phyloP scores from a whole-genome alignment of 2,888 invertebrate genomes.

The Pteria penguin region DNA sequence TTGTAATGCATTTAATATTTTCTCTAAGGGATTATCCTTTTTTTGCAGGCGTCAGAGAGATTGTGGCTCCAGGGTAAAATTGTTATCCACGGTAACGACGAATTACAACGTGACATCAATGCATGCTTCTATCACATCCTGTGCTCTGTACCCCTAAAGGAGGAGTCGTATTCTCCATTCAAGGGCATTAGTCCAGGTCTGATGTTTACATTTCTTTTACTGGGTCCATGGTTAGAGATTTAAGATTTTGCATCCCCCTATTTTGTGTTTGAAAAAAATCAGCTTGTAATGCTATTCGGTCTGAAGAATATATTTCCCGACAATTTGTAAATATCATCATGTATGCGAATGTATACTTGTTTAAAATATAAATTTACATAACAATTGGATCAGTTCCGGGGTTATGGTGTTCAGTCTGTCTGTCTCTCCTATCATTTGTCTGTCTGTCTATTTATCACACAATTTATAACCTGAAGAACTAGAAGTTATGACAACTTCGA shows the following conservation, averaged over 20 bases:
- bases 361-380: too few species aligned
- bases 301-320: too few species aligned
- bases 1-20: neutral
- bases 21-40: neutral
- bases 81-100: slow-evolving; percentile 43
- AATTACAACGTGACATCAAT: slow-evolving; percentile 39
- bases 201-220: neutral
- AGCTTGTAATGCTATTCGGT: too few species aligned
- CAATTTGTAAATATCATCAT: too few species aligned
- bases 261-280: too few species aligned
- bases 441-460: too few species aligned
- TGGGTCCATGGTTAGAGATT: neutral
- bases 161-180: slow-evolving; percentile 49
- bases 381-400: too few species aligned
- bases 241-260: neutral
- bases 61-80: slow-evolving; percentile 51
- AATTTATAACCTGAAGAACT: too few species aligned
- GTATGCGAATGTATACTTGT: too few species aligned
- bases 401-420: too few species aligned
- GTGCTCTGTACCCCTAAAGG: slow-evolving; percentile 64
- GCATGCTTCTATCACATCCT: slow-evolving; percentile 68
- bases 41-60: slow-evolving; percentile 32
- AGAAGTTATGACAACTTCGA: too few species aligned
- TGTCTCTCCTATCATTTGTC: too few species aligned
- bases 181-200: slow-evolving; percentile 61